These are phyloP conservation scores for Mamestra configurata DNA, from an alignment of 1,140 invertebrate genomes.

Conservation along the genomic window DNA sequence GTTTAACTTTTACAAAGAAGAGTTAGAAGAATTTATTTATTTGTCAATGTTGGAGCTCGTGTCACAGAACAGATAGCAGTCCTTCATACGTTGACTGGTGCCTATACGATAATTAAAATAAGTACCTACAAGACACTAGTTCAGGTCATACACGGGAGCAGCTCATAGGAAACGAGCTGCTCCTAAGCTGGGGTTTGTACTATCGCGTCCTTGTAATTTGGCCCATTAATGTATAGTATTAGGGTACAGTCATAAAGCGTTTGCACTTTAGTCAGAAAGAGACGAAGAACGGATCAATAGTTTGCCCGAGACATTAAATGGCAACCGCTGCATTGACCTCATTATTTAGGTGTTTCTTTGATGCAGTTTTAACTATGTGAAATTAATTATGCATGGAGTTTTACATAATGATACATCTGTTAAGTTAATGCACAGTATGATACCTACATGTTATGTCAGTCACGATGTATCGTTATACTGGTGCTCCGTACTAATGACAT, in stretches of 20 bases:
- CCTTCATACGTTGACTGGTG: background rate
- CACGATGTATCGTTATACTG: background rate
- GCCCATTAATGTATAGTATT: slow-evolving; percentile 9
- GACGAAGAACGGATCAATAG: slow-evolving; percentile 86
- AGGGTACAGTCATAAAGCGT: slow-evolving; percentile 62
- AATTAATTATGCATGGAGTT: background rate
- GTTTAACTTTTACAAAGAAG: background rate
- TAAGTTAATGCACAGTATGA: background rate
- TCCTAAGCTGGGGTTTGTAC: background rate
- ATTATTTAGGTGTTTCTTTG: slow-evolving; percentile 82
- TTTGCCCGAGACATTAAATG: slow-evolving; percentile 86
- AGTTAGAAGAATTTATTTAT: background rate
- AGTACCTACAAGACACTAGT: background rate
- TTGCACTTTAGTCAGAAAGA: slow-evolving; percentile 82
- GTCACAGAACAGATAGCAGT: slow-evolving; percentile 42
- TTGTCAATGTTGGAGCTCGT: slow-evolving; percentile 27
- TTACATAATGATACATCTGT: background rate
- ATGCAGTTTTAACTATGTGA: slow-evolving; percentile 21
- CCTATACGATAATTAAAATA: background rate
- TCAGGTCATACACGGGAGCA: background rate
- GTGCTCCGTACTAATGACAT: slow-evolving; percentile 32
- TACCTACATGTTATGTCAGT: background rate
- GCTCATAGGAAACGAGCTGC: background rate
- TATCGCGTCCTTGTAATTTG: background rate
- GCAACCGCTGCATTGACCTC: slow-evolving; percentile 86